Base-by-base conservation (phyloP, 2,888 invertebrate genomes). In the Ophioninae sp. region DNA sequence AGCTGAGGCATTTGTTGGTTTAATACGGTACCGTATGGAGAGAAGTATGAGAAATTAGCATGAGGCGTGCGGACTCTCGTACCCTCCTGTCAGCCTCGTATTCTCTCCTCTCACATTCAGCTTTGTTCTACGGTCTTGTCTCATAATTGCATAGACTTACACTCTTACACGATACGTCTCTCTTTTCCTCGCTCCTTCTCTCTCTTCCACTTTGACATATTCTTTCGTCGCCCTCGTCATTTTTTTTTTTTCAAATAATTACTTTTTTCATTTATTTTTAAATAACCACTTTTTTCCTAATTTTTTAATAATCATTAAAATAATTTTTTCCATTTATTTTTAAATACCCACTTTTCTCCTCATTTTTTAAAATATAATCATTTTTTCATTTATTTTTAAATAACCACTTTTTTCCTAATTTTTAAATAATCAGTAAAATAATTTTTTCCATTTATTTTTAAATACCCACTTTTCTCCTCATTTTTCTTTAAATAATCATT, bases 1-100 rank as follows among this genome's bases (percentile, higher is more conserved):
- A 76, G 13, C 37, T 37, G 22, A 17, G 59, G 22, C 56, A 65
- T 67, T 30, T 23, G 39, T 72, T 68, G 61, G 74, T 41, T 63
- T 74, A 74, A 76, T 77, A 61, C 61, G 58, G 59, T 76, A 39
- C 68, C 59, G 72, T 39, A 68, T 10, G 63, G 69, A 77, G 73
- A 69, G 74, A 72, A 81, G 67, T 81, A 74, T 86, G 84, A 84
- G 85, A 82, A 86, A 87, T 84, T 75, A 72, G 79, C 81, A 81
- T 71, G 77, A 83, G 76, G 75, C 81, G 81, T 83, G 81, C 82
- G 85, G 65, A 84, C 80, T 81, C 83, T 86, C 68, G 83, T 79
- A 83, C 77, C 75, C 82, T 82, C 79, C 71, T 61, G 79, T 85
- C 84, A 63, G 20, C 71, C 71, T 76, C 79, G 67, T 85, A 87